A percentile compares a stretch with the other conserved stretches of the same genome.
Conservation (phyloP, 2,888 invertebrate genomes). For the Romanomermis culicivorax region DNA sequence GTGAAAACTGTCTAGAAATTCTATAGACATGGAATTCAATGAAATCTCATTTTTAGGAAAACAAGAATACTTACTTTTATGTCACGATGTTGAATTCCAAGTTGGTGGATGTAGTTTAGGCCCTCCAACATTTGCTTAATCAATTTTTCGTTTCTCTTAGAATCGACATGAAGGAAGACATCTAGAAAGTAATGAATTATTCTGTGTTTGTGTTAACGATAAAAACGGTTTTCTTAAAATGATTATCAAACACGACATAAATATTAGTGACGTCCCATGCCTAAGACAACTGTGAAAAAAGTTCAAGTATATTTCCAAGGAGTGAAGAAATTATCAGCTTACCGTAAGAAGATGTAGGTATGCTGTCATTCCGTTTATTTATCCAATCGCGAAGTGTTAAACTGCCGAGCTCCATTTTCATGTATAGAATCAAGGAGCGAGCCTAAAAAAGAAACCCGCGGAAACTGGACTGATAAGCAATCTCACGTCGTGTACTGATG, state of each 20-base stretch:
- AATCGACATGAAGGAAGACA: neutral
- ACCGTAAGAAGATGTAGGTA: no score
- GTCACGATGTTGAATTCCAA: conserved; percentile 32
- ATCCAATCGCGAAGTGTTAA: conserved; percentile 29
- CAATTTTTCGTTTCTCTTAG: conserved; percentile 15
- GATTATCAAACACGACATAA: neutral
- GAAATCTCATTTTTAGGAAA: no score
- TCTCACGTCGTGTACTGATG: no score
- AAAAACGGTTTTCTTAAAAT: neutral
- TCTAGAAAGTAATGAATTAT: neutral
- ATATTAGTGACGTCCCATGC: neutral
- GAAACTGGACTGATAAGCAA: neutral
- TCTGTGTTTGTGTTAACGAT: neutral
- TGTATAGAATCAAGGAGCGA: conserved; percentile 22
- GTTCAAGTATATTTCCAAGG: no score
- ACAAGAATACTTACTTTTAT: no score
- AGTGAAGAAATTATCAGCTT: no score
- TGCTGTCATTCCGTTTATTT: conserved; percentile 24
- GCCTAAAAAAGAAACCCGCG: no score
- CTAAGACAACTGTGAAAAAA: no score
- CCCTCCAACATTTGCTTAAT: conserved; percentile 29
- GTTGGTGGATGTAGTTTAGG: conserved; percentile 29
- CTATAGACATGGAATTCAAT: no score
- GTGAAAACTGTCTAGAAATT: no score
- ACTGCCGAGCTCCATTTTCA: conserved; percentile 33